Evolutionary conservation across 2,888 invertebrate genomes (phyloP).

Genomic region (Harmothoe impar): DNA sequence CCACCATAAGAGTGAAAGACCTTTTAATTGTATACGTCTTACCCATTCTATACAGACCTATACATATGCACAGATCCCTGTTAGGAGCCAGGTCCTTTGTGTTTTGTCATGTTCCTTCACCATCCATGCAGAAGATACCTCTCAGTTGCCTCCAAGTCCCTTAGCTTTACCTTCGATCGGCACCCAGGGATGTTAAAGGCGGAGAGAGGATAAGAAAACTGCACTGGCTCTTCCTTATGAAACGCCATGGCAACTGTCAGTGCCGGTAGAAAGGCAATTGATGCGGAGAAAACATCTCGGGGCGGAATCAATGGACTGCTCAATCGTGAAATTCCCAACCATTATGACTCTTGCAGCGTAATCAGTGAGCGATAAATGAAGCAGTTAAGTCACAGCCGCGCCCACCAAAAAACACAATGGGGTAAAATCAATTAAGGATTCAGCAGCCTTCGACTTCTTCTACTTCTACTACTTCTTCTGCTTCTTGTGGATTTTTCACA

Average conservation of each 20-base stretch:
- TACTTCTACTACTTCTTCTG: neutral
- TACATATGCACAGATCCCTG: too few relatives aligned
- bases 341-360: constrained; percentile 23
- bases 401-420: neutral
- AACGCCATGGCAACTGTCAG: constrained; percentile 11
- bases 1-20: too few relatives aligned
- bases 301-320: constrained; percentile 44
- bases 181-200: too few relatives aligned
- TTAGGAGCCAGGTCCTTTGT: too few relatives aligned
- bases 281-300: constrained; percentile 17
- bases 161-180: too few relatives aligned
- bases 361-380: constrained; percentile 23
- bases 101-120: too few relatives aligned
- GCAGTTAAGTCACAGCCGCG: neutral
- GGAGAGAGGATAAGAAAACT: neutral
- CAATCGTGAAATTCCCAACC: constrained; percentile 46
- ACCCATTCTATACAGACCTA: too few relatives aligned
- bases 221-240: neutral
- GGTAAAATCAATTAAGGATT: constrained; percentile 17
- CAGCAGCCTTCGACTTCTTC: neutral
- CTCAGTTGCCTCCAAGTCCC: too few relatives aligned
- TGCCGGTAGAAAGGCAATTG: constrained; percentile 35
- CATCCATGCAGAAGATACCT: too few relatives aligned
- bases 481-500: constrained; percentile 19
- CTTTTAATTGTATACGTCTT: too few relatives aligned